A percentile compares a stretch with the other conserved stretches of the same genome.
Evolutionary conservation across 2,888 invertebrate genomes (phyloP).

Genomic region (Marronus borbonicus): DNA sequence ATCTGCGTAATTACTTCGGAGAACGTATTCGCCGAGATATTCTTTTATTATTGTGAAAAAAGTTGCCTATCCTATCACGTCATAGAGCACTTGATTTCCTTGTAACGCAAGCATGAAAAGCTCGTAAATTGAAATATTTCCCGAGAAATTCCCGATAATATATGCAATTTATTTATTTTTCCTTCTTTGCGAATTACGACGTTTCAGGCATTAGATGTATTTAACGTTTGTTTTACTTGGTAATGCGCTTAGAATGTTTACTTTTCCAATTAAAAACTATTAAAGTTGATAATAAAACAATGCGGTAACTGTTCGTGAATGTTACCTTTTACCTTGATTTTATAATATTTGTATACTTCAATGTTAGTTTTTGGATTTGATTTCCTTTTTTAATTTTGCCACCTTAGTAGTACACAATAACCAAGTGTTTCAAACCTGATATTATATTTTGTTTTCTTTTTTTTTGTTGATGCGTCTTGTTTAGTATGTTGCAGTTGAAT

Average conservation of each 20-base stretch:
- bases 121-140: slow-evolving; percentile 7
- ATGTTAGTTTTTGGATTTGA: too few relatives aligned
- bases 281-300: slow-evolving; percentile 25
- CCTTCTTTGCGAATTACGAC: background rate
- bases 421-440: too few relatives aligned
- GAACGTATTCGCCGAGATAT: background rate
- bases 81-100: slow-evolving; percentile 5
- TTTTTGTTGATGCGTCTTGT: too few relatives aligned
- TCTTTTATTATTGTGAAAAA: slow-evolving; percentile 26
- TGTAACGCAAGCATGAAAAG: slow-evolving; percentile 8
- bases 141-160: background rate
- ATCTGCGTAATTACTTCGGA: slow-evolving; percentile 19
- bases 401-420: too few relatives aligned
- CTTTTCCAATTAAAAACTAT: slow-evolving; percentile 6
- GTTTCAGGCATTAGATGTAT: background rate
- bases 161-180: slow-evolving; percentile 7
- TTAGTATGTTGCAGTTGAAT: too few relatives aligned
- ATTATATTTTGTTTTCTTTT: too few relatives aligned
- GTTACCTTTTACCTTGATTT: background rate
- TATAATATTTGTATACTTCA: too few relatives aligned
- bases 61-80: slow-evolving; percentile 38
- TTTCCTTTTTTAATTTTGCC: too few relatives aligned
- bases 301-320: background rate
- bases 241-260: slow-evolving; percentile 5
- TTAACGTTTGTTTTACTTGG: background rate